phyloP scores from a whole-genome alignment of 2,888 invertebrate species.

The Drosophila atripex region DNA sequence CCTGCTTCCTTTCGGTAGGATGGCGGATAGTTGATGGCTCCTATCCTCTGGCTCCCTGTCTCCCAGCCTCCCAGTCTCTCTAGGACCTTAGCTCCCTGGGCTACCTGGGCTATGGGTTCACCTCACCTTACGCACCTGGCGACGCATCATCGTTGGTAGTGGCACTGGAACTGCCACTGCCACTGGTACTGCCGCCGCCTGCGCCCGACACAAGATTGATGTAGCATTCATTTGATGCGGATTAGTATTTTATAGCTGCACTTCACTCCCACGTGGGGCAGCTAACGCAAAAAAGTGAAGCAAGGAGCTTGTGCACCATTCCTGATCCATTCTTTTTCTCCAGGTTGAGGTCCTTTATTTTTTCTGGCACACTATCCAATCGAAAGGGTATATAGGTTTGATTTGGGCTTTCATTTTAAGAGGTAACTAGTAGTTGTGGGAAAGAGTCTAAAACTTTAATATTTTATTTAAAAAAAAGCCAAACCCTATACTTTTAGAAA shows the following conservation, averaged over 20 bases:
- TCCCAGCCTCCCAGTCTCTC: neutral
- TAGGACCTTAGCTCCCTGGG: neutral
- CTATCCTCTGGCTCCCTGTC: constrained; percentile 11
- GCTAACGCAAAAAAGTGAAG: constrained; percentile 4
- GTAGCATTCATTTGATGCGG: constrained; percentile 79
- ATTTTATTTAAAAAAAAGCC: neutral
- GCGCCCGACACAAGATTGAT: constrained; percentile 75
- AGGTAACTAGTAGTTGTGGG: neutral
- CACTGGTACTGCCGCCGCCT: constrained; percentile 42
- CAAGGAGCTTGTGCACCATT: constrained; percentile 3
- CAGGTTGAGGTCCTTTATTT: neutral
- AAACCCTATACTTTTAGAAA: neutral
- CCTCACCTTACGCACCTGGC: constrained; percentile 48
- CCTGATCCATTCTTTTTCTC: constrained; percentile 27
- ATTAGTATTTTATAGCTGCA: constrained; percentile 80
- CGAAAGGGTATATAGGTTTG: neutral
- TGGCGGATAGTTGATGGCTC: constrained; percentile 27
- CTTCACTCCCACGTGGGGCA: constrained; percentile 57
- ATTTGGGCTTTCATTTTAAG: neutral
- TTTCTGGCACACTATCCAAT: neutral
- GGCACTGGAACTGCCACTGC: neutral
- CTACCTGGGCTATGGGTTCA: neutral
- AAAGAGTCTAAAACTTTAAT: neutral
- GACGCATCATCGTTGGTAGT: constrained; percentile 29
- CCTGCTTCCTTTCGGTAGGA: constrained; percentile 41